These are phyloP conservation scores for Aleadryas rufinucha DNA, from an alignment of 2,113 vertebrate species.

Conservation along the genomic window DNA sequence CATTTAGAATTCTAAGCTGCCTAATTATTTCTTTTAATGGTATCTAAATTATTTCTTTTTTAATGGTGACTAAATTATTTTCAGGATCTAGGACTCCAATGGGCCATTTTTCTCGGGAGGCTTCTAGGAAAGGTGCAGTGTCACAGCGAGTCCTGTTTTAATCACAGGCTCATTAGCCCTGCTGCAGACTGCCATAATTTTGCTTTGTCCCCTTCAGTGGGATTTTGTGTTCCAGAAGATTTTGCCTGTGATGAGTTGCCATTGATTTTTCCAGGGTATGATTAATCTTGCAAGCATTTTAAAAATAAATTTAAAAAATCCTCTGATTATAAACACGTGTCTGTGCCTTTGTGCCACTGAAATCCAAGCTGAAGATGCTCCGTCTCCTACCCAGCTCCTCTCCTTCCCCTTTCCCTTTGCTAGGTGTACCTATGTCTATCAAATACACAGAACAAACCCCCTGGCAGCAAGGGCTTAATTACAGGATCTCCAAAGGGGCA, in stretches of 20 bases:
- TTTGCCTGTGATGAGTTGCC: slow-evolving; percentile 38
- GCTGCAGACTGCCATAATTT: slow-evolving; percentile 12
- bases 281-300: slow-evolving; percentile 40
- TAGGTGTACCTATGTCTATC: neutral
- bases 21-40: neutral
- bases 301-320: neutral
- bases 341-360: neutral
- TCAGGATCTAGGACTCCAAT: neutral
- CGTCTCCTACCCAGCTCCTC: neutral
- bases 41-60: neutral
- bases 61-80: neutral
- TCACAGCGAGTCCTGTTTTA: neutral
- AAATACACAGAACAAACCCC: neutral
- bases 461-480: neutral
- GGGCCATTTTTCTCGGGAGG: neutral
- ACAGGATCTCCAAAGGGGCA: neutral
- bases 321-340: neutral
- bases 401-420: neutral
- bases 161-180: slow-evolving; percentile 37
- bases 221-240: slow-evolving; percentile 35
- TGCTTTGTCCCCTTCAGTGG: neutral
- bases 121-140: neutral
- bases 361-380: neutral
- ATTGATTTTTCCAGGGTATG: slow-evolving; percentile 10
- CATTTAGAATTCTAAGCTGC: neutral